Conservation (phyloP, 2,888 invertebrate genomes). For the Diarsia rubi region DNA sequence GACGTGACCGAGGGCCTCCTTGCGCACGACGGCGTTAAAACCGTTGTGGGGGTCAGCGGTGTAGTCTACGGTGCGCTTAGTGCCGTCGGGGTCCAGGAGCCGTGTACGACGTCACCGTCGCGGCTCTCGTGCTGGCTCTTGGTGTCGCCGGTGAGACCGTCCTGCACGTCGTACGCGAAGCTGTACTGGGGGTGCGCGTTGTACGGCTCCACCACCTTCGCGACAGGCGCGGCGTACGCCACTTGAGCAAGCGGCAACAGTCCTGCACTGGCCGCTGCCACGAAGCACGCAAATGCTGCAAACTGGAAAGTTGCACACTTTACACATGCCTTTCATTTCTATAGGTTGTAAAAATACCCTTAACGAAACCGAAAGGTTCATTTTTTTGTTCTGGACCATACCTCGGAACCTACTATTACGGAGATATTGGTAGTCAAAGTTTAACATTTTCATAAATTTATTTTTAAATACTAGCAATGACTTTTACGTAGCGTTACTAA, state of each 20-base stretch:
- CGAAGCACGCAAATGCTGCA: constrained; percentile 70
- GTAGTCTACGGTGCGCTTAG: constrained; percentile 88
- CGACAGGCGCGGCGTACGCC: constrained; percentile 59
- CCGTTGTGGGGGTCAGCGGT: constrained; percentile 87
- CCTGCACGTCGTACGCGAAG: constrained; percentile 87
- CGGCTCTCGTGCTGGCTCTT: constrained; percentile 88
- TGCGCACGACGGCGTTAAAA: constrained; percentile 88
- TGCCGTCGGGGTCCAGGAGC: constrained; percentile 88
- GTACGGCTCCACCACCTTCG: constrained; percentile 76
- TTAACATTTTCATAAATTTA: too few relatives aligned
- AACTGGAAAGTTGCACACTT: constrained; percentile 58
- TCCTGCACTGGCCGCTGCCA: constrained; percentile 73
- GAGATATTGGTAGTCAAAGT: too few relatives aligned
- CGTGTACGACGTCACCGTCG: constrained; percentile 87
- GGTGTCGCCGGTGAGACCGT: constrained; percentile 83
- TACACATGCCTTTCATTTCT: too few relatives aligned
- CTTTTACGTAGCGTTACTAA: too few relatives aligned
- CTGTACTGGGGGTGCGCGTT: constrained; percentile 80
- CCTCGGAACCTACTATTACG: too few relatives aligned
- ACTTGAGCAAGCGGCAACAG: constrained; percentile 48
- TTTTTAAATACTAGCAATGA: too few relatives aligned
- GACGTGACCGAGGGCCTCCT: constrained; percentile 79
- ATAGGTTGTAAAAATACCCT: too few relatives aligned
- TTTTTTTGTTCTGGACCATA: too few relatives aligned
- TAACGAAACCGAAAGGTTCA: too few relatives aligned